Evolutionary conservation across 2,888 invertebrate genomes (phyloP).

Genomic region (Liodrosophila aerea): DNA sequence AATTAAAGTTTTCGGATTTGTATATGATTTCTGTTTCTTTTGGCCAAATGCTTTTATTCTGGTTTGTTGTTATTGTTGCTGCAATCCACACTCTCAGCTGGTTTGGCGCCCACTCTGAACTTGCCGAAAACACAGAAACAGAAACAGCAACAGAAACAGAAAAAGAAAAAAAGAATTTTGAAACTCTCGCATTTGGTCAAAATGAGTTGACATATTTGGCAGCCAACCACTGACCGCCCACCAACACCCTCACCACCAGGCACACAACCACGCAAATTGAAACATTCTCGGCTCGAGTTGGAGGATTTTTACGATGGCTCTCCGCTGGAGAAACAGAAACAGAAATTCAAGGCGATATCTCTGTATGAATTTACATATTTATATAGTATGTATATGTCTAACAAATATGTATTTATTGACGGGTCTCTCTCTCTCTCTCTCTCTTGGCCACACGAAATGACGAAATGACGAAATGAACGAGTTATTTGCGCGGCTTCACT

Average conservation of each 20-base stretch:
- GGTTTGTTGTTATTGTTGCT: constrained; percentile 23
- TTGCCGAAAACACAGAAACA: constrained; percentile 29
- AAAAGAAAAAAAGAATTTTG: constrained; percentile 21
- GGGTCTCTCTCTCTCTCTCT: constrained; percentile 14
- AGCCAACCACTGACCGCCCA: constrained; percentile 39
- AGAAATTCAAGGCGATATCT: constrained; percentile 52
- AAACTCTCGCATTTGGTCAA: constrained; percentile 63
- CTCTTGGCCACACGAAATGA: constrained; percentile 37
- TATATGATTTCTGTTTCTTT: background rate
- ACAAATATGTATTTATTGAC: constrained; percentile 61
- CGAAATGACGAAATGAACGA: constrained; percentile 69
- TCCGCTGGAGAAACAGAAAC: constrained; percentile 22
- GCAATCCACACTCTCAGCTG: constrained; percentile 6
- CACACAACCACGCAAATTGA: constrained; percentile 36
- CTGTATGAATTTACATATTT: constrained; percentile 54
- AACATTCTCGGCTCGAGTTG: constrained; percentile 50
- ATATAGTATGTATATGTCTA: constrained; percentile 30
- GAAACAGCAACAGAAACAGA: constrained; percentile 12
- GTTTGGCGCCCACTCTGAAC: constrained; percentile 39
- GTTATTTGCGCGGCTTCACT: constrained; percentile 69
- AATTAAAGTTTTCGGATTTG: too few species aligned
- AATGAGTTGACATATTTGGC: constrained; percentile 58
- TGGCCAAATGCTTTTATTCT: constrained; percentile 1
- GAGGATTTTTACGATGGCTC: constrained; percentile 61
- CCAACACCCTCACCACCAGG: constrained; percentile 31